Evolutionary conservation across 2,888 invertebrate species (phyloP).

Genomic region (Blera fallax): DNA sequence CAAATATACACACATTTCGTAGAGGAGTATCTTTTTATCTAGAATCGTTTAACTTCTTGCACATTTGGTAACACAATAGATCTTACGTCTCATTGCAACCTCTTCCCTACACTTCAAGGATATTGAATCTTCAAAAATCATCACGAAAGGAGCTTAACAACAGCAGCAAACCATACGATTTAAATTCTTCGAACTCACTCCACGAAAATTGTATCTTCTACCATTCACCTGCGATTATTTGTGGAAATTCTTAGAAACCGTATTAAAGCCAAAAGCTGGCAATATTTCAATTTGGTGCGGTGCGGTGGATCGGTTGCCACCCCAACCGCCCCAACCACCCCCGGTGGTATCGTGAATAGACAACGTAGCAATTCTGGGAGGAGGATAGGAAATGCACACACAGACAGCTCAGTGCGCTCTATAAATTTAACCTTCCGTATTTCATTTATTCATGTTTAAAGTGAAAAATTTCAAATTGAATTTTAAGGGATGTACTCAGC

Average conservation of each 20-base stretch:
- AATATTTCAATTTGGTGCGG: constrained; percentile 60
- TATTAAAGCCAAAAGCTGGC: constrained; percentile 59
- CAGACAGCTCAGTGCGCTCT: constrained; percentile 10
- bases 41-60: constrained; percentile 33
- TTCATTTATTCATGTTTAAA: constrained; percentile 71
- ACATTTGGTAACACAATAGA: constrained; percentile 48
- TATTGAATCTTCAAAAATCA: constrained; percentile 38
- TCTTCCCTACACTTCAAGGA: neutral
- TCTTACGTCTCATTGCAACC: neutral
- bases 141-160: constrained; percentile 24
- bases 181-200: neutral
- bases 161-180: neutral
- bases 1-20: neutral
- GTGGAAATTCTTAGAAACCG: constrained; percentile 46
- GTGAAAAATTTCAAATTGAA: constrained; percentile 71
- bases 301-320: neutral
- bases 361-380: neutral
- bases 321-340: neutral
- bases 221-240: constrained; percentile 48
- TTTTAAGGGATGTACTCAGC: constrained; percentile 47
- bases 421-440: constrained; percentile 66
- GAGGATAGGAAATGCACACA: constrained; percentile 33
- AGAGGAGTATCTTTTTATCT: constrained; percentile 23
- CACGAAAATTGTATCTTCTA: constrained; percentile 33
- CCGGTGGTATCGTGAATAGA: constrained; percentile 2